phyloP scores from a whole-genome alignment of 1,140 invertebrate genomes.

The Caerostris extrusa region DNA sequence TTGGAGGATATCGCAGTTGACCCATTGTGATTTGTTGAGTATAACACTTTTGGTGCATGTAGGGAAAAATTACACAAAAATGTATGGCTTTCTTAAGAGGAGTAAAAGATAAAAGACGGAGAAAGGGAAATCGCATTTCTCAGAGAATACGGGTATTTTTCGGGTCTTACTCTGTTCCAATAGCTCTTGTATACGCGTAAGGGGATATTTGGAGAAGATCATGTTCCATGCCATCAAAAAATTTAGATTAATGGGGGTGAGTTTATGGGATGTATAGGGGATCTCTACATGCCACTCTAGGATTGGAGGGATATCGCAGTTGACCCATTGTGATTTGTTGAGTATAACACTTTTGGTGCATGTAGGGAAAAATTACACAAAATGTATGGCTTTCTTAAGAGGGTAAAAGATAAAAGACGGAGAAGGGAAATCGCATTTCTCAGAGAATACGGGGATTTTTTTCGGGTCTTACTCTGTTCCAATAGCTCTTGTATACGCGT shows the following conservation, averaged over 20 bases:
- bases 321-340: too few relatives aligned
- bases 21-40: too few relatives aligned
- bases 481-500: neutral
- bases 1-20: neutral
- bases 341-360: too few relatives aligned
- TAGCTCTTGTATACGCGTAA: neutral
- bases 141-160: neutral
- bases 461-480: neutral
- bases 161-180: neutral
- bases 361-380: neutral
- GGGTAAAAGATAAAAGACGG: neutral
- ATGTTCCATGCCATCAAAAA: slow-evolving; percentile 20
- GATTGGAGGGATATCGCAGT: neutral
- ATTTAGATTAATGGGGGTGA: slow-evolving; percentile 17
- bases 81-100: slow-evolving; percentile 17
- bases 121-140: slow-evolving; percentile 32
- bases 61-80: neutral
- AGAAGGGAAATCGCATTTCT: slow-evolving; percentile 37
- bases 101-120: neutral
- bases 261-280: neutral
- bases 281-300: neutral
- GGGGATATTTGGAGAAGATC: slow-evolving; percentile 17
- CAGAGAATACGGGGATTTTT: neutral
- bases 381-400: slow-evolving; percentile 32
- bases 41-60: too few relatives aligned